Evolutionary conservation across 2,113 vertebrate genomes (phyloP).

Genomic region (Tychaedon coryphoeus): DNA sequence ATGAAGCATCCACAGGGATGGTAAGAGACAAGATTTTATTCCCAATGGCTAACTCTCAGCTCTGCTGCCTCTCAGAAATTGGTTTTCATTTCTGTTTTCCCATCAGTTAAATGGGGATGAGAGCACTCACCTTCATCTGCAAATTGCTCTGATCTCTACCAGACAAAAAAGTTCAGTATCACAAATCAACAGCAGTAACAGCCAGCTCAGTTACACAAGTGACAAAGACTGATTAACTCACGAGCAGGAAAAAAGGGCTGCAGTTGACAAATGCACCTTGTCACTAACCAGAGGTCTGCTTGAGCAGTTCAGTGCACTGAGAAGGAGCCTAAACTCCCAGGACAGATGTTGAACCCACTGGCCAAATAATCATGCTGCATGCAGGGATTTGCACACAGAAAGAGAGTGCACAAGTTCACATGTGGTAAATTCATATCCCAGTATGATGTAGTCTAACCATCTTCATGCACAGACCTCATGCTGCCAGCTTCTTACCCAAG

Average conservation of each 20-base stretch:
- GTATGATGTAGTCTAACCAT: neutral
- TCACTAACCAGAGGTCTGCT: neutral
- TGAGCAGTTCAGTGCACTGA: neutral
- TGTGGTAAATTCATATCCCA: neutral
- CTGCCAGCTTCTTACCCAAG: neutral
- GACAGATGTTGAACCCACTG: neutral
- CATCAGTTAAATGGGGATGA: neutral
- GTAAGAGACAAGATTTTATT: neutral
- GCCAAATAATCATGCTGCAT: fast-evolving
- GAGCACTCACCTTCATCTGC: neutral
- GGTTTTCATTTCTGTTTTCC: neutral
- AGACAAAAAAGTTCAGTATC: neutral
- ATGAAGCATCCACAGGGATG: neutral
- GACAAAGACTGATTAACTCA: neutral
- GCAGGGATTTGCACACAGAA: neutral
- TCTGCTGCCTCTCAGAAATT: neutral
- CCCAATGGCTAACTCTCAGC: neutral
- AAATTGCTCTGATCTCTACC: neutral
- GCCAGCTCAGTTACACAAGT: neutral
- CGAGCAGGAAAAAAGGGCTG: neutral
- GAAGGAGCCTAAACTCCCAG: neutral
- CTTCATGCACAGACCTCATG: neutral
- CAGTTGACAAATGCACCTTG: neutral
- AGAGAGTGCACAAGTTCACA: neutral
- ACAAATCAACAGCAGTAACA: neutral